Percentiles rank a stretch among this genome's conserved stretches.
Conservation (phyloP, 2,888 invertebrate genomes). For the Aphelenchoides bicaudatus region DNA sequence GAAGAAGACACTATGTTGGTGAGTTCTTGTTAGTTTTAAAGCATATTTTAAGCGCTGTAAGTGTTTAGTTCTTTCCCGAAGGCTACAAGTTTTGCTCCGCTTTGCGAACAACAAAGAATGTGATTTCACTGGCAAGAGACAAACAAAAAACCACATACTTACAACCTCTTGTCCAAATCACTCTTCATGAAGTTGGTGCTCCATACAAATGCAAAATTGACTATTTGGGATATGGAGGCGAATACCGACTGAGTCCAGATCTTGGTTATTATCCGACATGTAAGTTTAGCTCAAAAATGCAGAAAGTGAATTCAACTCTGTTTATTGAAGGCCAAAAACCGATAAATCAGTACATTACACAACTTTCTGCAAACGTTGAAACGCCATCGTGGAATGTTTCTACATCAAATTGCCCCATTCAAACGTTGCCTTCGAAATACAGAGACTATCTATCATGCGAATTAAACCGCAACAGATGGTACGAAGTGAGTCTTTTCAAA, state of each 20-base stretch:
- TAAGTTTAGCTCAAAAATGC: too few relatives aligned
- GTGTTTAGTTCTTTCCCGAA: conserved; percentile 44
- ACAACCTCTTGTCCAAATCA: conserved; percentile 30
- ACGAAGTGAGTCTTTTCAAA: too few relatives aligned
- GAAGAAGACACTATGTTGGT: conserved; percentile 31
- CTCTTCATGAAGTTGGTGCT: conserved; percentile 31
- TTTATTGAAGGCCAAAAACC: too few relatives aligned
- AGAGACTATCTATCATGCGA: conserved; percentile 49
- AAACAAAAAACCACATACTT: conserved; percentile 39
- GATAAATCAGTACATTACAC: conserved; percentile 45
- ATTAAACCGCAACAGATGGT: conserved; percentile 44
- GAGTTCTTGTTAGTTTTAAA: background rate
- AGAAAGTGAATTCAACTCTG: too few relatives aligned
- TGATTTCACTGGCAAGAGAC: conserved; percentile 36
- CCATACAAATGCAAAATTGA: conserved; percentile 30
- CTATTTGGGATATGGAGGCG: conserved; percentile 48
- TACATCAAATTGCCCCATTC: conserved; percentile 43
- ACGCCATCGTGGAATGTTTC: conserved; percentile 38
- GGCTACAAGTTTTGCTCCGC: conserved; percentile 45
- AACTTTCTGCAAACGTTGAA: conserved; percentile 31
- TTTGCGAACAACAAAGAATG: conserved; percentile 40
- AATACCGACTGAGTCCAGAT: conserved; percentile 54
- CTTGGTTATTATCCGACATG: conserved; percentile 54
- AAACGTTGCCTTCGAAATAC: conserved; percentile 40
- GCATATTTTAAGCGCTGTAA: background rate